Evolutionary conservation across 2,113 vertebrate species (phyloP).

Genomic region (Limanda limanda): DNA sequence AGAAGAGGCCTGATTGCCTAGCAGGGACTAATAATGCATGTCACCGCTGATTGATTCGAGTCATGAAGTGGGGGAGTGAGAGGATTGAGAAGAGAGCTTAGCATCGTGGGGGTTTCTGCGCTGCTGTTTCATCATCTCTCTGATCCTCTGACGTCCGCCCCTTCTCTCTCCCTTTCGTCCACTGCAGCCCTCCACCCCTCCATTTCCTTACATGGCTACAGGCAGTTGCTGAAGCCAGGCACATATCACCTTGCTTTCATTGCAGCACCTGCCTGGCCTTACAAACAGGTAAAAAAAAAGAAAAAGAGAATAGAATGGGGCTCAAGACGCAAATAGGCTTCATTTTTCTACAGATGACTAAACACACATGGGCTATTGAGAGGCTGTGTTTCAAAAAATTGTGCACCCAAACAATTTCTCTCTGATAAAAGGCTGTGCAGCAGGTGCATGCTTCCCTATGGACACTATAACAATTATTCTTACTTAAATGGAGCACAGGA

Average conservation of each 20-base stretch:
- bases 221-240: conserved; percentile 13
- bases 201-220: conserved; percentile 22
- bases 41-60: conserved; percentile 60
- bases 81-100: not conserved
- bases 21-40: conserved; percentile 42
- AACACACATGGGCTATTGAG: conserved; percentile 24
- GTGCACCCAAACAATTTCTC: conserved; percentile 30
- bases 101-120: conserved; percentile 39
- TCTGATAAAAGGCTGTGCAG: conserved; percentile 36
- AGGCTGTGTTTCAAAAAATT: conserved; percentile 35
- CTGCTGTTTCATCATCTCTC: conserved; percentile 52
- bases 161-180: not conserved
- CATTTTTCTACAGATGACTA: conserved; percentile 40
- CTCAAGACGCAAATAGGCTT: conserved; percentile 24
- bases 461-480: conserved; percentile 33
- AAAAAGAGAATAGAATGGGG: not conserved
- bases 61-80: conserved; percentile 15
- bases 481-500: conserved; percentile 37
- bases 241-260: conserved; percentile 26
- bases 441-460: conserved; percentile 33
- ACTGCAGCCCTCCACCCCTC: conserved; percentile 20
- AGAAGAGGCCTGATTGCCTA: conserved; percentile 27
- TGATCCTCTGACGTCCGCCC: conserved; percentile 48
- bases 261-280: conserved; percentile 41
- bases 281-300: conserved; percentile 26